phyloP scores from a whole-genome alignment of 2,888 invertebrate species.

The Pollenia angustigena region DNA sequence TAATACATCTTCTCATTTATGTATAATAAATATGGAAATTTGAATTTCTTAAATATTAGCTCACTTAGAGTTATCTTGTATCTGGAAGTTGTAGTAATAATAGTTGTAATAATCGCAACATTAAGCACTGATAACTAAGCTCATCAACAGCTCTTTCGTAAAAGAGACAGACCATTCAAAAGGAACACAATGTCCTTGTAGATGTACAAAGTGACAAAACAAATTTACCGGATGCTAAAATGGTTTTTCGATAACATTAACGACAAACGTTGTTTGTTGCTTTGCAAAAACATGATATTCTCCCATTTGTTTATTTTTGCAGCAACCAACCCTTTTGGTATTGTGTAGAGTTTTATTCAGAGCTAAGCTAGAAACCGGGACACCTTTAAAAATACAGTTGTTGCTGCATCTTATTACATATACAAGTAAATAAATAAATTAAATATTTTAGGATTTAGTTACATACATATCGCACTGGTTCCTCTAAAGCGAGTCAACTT shows the following conservation, averaged over 20 bases:
- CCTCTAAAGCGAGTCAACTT: too few species aligned
- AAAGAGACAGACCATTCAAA: conserved; percentile 41
- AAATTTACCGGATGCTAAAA: conserved; percentile 78
- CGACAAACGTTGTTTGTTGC: conserved; percentile 40
- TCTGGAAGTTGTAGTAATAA: conserved; percentile 50
- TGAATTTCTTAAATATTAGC: conserved; percentile 58
- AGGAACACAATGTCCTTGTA: conserved; percentile 51
- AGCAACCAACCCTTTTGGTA: conserved; percentile 13
- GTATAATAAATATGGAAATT: conserved; percentile 16
- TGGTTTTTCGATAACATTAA: conserved; percentile 79
- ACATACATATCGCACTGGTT: too few species aligned
- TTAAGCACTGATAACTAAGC: conserved; percentile 70
- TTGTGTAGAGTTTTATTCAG: conserved; percentile 14
- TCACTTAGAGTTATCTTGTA: conserved; percentile 60
- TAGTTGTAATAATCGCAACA: conserved; percentile 66
- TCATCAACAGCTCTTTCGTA: conserved; percentile 58
- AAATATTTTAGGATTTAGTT: too few species aligned
- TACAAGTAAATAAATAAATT: too few species aligned
- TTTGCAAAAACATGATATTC: background rate
- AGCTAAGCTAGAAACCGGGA: background rate
- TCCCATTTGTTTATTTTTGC: background rate
- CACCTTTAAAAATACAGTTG: background rate
- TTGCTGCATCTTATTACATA: background rate
- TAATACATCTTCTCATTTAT: conserved; percentile 15
- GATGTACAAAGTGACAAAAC: conserved; percentile 53